phyloP scores from a whole-genome alignment of 2,113 vertebrate genomes.

The Psittacara wagleri region DNA sequence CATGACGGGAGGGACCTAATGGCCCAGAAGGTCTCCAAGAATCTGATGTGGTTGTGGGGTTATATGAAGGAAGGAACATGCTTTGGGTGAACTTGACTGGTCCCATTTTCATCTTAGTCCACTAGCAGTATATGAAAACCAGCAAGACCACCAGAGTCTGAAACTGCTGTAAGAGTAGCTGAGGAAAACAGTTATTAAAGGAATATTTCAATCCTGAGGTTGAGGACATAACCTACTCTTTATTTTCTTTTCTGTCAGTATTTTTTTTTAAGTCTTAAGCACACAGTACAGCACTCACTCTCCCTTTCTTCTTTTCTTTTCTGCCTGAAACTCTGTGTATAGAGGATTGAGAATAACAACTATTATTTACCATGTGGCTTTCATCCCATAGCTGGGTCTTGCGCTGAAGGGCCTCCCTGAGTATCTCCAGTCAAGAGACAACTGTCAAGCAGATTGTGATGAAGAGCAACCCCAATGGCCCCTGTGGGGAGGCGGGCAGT shows the following conservation, averaged over 20 bases:
- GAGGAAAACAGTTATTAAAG: not conserved
- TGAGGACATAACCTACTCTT: not conserved
- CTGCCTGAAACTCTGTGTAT: not conserved
- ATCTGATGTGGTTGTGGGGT: not conserved
- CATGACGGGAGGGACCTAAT: rapidly evolving
- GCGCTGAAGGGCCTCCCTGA: not conserved
- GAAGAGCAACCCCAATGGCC: not conserved
- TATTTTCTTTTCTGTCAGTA: not conserved
- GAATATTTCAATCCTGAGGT: constrained; percentile 1
- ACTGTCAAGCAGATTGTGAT: not conserved
- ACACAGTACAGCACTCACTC: not conserved
- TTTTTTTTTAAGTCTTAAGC: not conserved
- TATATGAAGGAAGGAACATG: rapidly evolving
- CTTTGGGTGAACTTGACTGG: not conserved
- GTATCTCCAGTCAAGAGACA: not conserved
- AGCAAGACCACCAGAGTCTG: not conserved
- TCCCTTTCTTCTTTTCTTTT: constrained; percentile 15
- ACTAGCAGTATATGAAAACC: not conserved
- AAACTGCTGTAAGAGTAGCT: not conserved
- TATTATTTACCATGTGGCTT: not conserved
- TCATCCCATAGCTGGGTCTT: not conserved
- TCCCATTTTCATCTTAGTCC: not conserved
- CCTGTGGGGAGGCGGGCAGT: not conserved
- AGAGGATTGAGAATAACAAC: not conserved
- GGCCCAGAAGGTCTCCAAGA: not conserved